These are phyloP conservation scores for Actinemys pallida DNA, from an alignment of 2,113 vertebrate species.

Conservation along the genomic window DNA sequence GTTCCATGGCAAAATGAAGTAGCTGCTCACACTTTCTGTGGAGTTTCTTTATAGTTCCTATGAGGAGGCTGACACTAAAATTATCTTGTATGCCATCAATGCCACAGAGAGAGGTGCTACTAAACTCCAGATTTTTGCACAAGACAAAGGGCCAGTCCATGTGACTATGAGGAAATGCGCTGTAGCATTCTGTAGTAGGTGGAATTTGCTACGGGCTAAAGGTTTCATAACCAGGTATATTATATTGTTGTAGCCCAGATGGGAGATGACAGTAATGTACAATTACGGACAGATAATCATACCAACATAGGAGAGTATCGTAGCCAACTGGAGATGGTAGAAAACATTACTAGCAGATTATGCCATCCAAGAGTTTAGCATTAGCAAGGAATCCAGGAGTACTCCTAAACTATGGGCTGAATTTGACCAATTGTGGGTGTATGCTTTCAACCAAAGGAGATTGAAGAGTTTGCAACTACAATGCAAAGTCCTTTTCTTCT, in stretches of 20 bases:
- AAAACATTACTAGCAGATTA: neutral
- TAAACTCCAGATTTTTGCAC: no score
- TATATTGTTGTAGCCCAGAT: neutral
- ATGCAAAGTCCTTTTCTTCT: neutral
- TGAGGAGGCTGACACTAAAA: no score
- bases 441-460: neutral
- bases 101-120: no score
- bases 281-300: neutral
- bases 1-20: no score
- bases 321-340: neutral
- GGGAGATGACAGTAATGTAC: neutral
- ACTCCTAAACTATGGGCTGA: neutral
- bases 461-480: neutral
- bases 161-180: neutral
- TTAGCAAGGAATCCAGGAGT: neutral
- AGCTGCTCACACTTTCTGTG: no score
- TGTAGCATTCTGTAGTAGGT: neutral
- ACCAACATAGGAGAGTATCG: neutral
- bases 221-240: neutral
- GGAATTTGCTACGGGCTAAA: neutral
- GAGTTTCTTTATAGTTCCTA: no score
- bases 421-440: neutral
- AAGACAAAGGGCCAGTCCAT: neutral
- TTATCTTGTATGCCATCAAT: no score
- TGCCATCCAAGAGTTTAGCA: neutral